Evolutionary conservation across 2,888 invertebrate species (phyloP), one percentile per base, ranked within the genome.

Genomic region (Bellardia pandia): DNA sequence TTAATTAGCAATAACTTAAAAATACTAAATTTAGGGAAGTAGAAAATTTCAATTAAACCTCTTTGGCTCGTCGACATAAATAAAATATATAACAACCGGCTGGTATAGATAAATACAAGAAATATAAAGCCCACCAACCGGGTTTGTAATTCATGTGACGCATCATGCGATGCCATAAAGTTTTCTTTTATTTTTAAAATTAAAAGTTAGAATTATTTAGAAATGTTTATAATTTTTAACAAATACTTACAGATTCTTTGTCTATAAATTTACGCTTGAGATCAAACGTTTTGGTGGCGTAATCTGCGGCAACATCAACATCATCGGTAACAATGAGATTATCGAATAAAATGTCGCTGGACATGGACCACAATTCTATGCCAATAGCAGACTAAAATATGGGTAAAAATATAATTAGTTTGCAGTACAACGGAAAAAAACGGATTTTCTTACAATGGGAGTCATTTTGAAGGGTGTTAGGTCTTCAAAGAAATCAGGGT

Each of bases 361-460:
- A 98, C 98, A 99, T 99, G 6, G 99, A 98, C 99, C 99, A 99
- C 88, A 99, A 94, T 94, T 99, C 99, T 93, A 99, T 96, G 23
- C 99, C 99, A 79, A 99, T 95, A 30, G 99, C 98, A 92, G 95
- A 95, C 98, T 98, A 40, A 69, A 51, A 66, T 33, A 56, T 37
- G 37, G 4, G 6, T 37, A 6, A 6, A 37, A 37, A 37, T 37
- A 37, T 6, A 37, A 37, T 37, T 37, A 37, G 5, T 37, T 6
- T 37, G 5, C 5, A 37, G 37, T 6, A 37, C 37, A 37, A 37
- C 2, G 1, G 5, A 37, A 37, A 37, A 37, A 30, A 68, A 60
- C 14, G 11, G 6, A 51, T 72, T 53, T 23, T 88, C 98, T 96
- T 95, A 98, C 99, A 92, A 99, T 97, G 45, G 98, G 95, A 16